phyloP scores from a whole-genome alignment of 2,797 vertebrate genomes.

The Odontamblyopus rebecca region DNA sequence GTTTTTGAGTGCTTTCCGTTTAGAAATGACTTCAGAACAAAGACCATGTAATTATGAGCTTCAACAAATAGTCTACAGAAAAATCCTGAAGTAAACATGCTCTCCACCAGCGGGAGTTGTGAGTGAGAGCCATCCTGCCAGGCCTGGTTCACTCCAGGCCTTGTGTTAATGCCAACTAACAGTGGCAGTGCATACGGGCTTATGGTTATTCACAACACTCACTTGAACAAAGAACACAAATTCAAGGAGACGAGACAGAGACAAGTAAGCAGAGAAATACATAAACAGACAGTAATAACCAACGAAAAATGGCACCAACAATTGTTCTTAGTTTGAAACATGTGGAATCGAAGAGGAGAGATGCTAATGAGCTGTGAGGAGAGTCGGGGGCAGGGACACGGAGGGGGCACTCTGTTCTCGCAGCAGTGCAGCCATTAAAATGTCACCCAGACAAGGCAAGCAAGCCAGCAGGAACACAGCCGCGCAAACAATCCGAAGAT shows the following conservation, averaged over 20 bases:
- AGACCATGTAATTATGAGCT: background rate
- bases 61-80: background rate
- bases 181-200: conserved; percentile 39
- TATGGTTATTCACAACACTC: conserved; percentile 22
- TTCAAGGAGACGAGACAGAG: conserved; percentile 11
- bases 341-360: conserved; percentile 16
- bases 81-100: conserved; percentile 22
- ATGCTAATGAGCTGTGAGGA: conserved; percentile 53
- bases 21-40: background rate
- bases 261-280: conserved; percentile 6
- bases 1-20: background rate
- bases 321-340: conserved; percentile 10
- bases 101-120: conserved; percentile 47
- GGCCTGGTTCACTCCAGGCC: conserved; percentile 51
- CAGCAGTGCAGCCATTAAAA: conserved; percentile 67
- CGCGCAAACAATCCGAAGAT: conserved; percentile 38
- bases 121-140: conserved; percentile 62
- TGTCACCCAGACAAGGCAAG: conserved; percentile 61
- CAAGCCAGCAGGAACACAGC: conserved; percentile 59
- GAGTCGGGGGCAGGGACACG: conserved; percentile 43
- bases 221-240: conserved; percentile 20
- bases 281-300: conserved; percentile 25
- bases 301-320: conserved; percentile 14
- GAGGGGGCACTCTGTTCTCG: conserved; percentile 45
- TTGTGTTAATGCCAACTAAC: conserved; percentile 54